Evolutionary conservation across 2,888 invertebrate genomes (phyloP), one percentile per base, ranked within the genome.

Genomic region (Ectemnius cavifrons): DNA sequence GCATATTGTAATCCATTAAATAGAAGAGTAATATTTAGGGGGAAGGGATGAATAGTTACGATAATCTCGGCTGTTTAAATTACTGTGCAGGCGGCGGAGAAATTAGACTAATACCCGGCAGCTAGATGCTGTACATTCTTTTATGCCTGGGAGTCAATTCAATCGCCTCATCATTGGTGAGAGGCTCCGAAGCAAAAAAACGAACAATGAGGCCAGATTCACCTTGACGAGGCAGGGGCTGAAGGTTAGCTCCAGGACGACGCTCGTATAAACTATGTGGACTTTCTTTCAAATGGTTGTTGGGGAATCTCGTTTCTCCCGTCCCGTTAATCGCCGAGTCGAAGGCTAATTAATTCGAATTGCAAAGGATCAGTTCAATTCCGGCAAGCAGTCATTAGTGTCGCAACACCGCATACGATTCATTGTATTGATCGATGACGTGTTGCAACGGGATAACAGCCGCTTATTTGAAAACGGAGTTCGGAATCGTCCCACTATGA

Each of bases 181-280:
- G 16, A 52, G 52, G 52, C 52, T 52, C 1, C n/a, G 1, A 2
- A 52, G n/a, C 16, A 13, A 52, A 6, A 11, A 52, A 52, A 52
- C 52, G 52, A 52, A 52, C 52, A 52, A 52, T 52, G 16, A 52
- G 11, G 37, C 37, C 37, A 11, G 52, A 52, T 16, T 52, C 52
- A 52, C 52, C 52, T 52, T 52, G n/a, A 0, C 52, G 16, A 52
- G 52, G 6, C 2, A 13, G 62, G 27, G 28, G 62, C 27, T 57
- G 62, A 71, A 67, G 71, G 49, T 23, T 67, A n/a, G 4, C n/a
- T 2, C 23, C 18, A 27, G 18, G 56, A 16, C 56, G 37, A 18
- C 45, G 23, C 67, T 46, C 56, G 0, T 16, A 18, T 14, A 23
- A 16, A 16, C 52, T 16, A 6, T 4, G 56, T 27, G 16, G 47